phyloP scores from a whole-genome alignment of 2,888 invertebrate genomes.

The Dicyrtoma fusca region DNA sequence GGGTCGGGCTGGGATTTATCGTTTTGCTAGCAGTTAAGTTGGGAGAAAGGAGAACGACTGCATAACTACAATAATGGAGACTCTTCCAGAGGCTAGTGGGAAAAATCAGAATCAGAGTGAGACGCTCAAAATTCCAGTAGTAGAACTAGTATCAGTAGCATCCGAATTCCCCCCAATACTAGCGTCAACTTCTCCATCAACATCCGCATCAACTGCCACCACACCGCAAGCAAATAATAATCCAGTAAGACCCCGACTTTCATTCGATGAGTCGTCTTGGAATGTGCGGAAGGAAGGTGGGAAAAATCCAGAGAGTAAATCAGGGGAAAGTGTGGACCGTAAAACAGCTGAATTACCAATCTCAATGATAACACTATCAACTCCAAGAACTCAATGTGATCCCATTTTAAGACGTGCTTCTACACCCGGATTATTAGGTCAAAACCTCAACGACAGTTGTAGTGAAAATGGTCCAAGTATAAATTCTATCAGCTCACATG shows the following conservation, averaged over 20 bases:
- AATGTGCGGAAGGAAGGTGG: no score
- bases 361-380: not conserved
- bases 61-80: no score
- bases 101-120: not conserved
- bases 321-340: no score
- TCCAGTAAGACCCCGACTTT: slow-evolving; percentile 44
- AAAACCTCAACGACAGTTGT: not conserved
- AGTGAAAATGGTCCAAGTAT: slow-evolving; percentile 38
- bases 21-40: no score
- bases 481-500: slow-evolving; percentile 46
- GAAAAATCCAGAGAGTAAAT: no score
- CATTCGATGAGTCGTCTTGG: slow-evolving; percentile 43
- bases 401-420: slow-evolving; percentile 13
- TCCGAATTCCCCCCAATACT: not conserved
- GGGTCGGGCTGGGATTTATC: no score
- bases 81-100: no score
- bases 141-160: not conserved
- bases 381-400: not conserved
- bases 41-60: no score
- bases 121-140: no score
- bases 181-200: not conserved
- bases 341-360: not conserved
- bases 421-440: slow-evolving; percentile 18
- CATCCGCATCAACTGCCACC: not conserved
- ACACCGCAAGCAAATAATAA: not conserved